These are phyloP conservation scores for Chaetops frenatus DNA, from an alignment of 2,113 vertebrate genomes.

Conservation along the genomic window DNA sequence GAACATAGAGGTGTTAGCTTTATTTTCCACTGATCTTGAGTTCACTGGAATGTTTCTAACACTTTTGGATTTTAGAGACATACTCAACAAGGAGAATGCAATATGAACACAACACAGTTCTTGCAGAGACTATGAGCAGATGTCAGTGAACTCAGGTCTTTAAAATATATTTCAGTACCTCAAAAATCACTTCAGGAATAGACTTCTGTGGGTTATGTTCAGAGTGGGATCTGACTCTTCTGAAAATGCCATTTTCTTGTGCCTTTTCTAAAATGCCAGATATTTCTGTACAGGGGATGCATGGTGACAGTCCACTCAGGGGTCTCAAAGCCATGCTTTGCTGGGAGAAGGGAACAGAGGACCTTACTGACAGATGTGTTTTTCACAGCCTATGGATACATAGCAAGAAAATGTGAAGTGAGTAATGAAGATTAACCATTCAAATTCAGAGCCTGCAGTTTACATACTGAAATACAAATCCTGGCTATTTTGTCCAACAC, in stretches of 20 bases:
- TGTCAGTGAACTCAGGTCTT: conserved; percentile 34
- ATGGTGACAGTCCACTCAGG: background rate
- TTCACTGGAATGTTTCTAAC: conserved; percentile 31
- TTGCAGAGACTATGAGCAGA: conserved; percentile 26
- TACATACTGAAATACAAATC: background rate
- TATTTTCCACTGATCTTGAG: background rate
- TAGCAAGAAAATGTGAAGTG: background rate
- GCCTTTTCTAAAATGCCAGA: conserved; percentile 41
- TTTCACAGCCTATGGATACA: background rate
- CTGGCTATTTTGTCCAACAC: background rate
- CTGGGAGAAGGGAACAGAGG: background rate
- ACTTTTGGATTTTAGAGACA: background rate
- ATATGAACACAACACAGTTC: background rate
- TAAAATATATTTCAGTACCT: background rate
- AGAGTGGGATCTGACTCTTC: background rate
- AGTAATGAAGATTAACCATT: conserved; percentile 2
- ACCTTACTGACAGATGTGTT: background rate
- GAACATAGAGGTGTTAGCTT: background rate
- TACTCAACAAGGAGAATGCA: conserved; percentile 14
- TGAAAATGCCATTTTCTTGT: conserved; percentile 5
- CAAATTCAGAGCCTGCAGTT: background rate
- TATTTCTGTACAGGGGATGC: background rate
- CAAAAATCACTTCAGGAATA: background rate
- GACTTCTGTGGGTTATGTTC: background rate
- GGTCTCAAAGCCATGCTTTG: background rate